phyloP scores from a whole-genome alignment of 2,888 invertebrate genomes.

The Tipula vernalis region DNA sequence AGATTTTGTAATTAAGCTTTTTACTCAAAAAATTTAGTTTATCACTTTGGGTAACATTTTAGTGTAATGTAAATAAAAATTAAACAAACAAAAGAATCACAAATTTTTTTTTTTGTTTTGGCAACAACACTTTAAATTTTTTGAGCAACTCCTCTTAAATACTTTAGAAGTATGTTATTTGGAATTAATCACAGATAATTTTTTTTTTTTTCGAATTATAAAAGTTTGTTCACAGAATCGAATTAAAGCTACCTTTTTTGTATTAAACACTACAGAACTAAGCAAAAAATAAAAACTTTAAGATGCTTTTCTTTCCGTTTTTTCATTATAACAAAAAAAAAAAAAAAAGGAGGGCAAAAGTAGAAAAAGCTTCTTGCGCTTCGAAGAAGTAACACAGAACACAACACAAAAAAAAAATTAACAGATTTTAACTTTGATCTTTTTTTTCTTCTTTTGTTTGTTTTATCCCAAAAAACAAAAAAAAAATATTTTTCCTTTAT shows the following conservation, averaged over 20 bases:
- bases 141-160: not conserved
- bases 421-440: not conserved
- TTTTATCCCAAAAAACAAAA: not conserved
- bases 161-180: not conserved
- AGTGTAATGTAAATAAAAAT: not conserved
- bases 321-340: not conserved
- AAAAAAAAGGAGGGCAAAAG: not conserved
- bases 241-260: not conserved
- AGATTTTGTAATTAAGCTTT: not conserved
- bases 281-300: not conserved
- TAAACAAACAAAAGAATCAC: not conserved
- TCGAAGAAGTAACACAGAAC: not conserved
- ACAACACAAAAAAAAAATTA: not conserved
- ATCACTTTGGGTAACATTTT: not conserved
- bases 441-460: not conserved
- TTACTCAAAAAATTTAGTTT: not conserved
- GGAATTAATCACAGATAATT: not conserved
- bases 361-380: not conserved
- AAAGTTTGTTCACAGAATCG: not conserved
- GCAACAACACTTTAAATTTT: not conserved
- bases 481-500: not conserved
- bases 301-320: not conserved
- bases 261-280: not conserved
- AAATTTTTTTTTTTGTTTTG: not conserved
- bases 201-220: not conserved